Conservation (phyloP, 1,140 invertebrate species). For the Chironomus striatipennis region DNA sequence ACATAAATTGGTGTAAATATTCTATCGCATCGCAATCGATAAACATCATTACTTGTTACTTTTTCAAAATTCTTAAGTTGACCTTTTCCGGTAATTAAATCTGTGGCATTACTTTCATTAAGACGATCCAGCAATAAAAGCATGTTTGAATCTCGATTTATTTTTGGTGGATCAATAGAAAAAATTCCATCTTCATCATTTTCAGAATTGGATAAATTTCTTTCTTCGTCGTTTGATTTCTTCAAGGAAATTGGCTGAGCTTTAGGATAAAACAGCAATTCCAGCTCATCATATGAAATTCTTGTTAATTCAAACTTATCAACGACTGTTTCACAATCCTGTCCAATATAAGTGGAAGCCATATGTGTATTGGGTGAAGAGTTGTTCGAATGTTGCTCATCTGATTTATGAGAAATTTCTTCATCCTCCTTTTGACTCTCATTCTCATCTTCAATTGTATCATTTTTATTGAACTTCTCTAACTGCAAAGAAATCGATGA, state of each 20-base stretch:
- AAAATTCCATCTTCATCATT: background rate
- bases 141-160: background rate
- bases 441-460: background rate
- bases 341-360: conserved; percentile 3
- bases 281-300: background rate
- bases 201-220: background rate
- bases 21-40: conserved; percentile 26
- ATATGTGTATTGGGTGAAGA: conserved; percentile 1
- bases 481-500: background rate
- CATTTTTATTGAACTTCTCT: background rate
- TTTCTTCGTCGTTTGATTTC: background rate
- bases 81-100: background rate
- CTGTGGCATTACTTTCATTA: background rate
- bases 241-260: background rate
- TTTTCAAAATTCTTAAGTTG: background rate
- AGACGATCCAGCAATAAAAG: background rate
- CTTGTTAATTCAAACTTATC: background rate
- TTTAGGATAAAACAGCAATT: background rate
- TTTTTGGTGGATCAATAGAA: background rate
- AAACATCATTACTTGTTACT: background rate
- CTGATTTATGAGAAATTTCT: background rate
- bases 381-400: background rate
- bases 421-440: background rate
- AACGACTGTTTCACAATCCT: background rate
- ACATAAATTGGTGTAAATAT: conserved; percentile 34